Conservation (phyloP, 2,113 vertebrate genomes). For the Mirounga angustirostris region DNA sequence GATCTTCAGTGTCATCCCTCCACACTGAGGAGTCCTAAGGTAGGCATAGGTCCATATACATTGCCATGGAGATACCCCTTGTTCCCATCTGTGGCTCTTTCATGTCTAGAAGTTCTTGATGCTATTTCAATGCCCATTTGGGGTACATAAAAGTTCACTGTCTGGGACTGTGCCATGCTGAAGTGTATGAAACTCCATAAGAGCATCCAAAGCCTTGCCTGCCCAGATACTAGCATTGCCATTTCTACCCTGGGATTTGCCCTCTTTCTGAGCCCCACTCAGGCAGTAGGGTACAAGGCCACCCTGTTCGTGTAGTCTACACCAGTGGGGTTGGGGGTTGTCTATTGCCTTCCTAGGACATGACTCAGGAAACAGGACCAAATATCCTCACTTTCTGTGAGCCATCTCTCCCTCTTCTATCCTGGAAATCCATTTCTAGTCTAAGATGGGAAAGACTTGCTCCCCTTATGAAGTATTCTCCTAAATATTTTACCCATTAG, state of each 20-base stretch:
- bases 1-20: background rate
- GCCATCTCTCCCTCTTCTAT: background rate
- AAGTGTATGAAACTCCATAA: background rate
- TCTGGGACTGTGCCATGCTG: background rate
- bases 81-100: background rate
- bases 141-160: background rate
- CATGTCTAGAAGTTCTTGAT: background rate
- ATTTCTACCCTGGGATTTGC: background rate
- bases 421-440: background rate
- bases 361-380: background rate
- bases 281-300: background rate
- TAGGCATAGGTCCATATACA: accelerated
- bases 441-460: background rate
- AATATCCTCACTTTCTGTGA: background rate
- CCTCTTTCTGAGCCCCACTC: background rate
- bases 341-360: background rate
- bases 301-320: background rate
- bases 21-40: background rate
- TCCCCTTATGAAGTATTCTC: background rate
- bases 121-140: background rate
- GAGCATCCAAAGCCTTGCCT: background rate
- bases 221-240: background rate
- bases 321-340: background rate
- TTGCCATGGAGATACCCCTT: background rate
- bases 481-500: background rate